phyloP scores from a whole-genome alignment of 2,113 vertebrate species.

The Thinocorus orbignyianus region DNA sequence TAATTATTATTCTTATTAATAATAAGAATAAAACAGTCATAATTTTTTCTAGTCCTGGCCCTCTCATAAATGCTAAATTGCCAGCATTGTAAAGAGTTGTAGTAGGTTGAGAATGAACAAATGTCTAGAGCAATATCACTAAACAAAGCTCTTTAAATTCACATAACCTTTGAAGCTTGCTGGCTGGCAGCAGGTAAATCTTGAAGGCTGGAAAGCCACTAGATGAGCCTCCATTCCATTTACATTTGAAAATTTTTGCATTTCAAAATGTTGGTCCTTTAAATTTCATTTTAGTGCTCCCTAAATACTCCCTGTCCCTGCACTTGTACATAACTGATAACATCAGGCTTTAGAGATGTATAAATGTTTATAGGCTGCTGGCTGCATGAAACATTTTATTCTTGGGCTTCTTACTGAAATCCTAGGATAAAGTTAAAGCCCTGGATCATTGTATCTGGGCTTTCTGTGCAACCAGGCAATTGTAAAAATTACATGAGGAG shows the following conservation, averaged over 20 bases:
- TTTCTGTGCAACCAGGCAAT: background rate
- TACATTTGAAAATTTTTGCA: background rate
- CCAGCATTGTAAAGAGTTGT: background rate
- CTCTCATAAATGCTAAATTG: background rate
- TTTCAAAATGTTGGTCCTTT: constrained; percentile 12
- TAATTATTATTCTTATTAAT: too few relatives aligned
- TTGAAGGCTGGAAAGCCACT: background rate
- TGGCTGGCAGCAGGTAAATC: background rate
- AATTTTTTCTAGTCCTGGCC: background rate
- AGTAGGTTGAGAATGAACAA: background rate
- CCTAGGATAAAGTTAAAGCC: background rate
- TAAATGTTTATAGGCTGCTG: background rate
- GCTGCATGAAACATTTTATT: background rate
- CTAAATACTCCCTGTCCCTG: background rate
- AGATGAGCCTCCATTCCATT: background rate
- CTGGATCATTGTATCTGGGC: background rate
- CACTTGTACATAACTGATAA: background rate
- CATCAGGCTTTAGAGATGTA: background rate
- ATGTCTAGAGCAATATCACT: background rate
- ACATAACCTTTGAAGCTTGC: constrained; percentile 20
- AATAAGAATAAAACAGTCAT: too few relatives aligned
- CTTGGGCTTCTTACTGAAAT: background rate
- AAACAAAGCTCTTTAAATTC: constrained; percentile 36
- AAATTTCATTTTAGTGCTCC: background rate
- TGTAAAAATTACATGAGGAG: background rate